Evolutionary conservation across 2,888 invertebrate species (phyloP), one percentile per base, ranked within the genome.

Genomic region (Cenopis cana): DNA sequence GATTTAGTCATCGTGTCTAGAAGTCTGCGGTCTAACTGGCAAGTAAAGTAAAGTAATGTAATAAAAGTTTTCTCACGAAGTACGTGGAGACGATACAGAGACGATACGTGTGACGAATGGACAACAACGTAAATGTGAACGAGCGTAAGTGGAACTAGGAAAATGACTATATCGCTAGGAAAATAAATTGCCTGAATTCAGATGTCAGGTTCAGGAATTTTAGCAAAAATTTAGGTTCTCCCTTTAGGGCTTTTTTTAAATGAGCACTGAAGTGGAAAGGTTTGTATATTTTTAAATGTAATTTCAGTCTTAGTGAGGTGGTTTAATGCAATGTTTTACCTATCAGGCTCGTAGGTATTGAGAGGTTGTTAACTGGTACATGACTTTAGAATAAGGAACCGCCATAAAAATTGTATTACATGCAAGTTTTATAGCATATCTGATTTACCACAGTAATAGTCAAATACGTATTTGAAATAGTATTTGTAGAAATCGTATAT

Each of bases 31-130:
- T 79, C 85, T 87, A 90, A 89, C 89, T 89, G 89, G 87, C 74
- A 77, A 76, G 78, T 78, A 77, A 77, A 81, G 85, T 84, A 87
- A 77, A 76, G 78, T 78, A 77, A 77, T 81, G 85, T 84, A 87
- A 89, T 89, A 89, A 88, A 89, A 90, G 85, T 89, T 90, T 86
- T 85, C 81, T 81, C 83, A 82, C 81, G 79, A 81, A 79, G 77
- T 82, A 90, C 90, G 90, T 91, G 90, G 85, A 81, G 73, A 74
- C 79, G 88, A 83, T 86, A 86, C 85, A 78, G 82, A 89, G 83
- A 83, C 81, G 82, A 80, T 86, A 90, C 91, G 89, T 89, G 90
- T 88, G 86, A 87, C 82, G 90, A 89, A 90, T 90, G 82, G 84
- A 83, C 82, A 86, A 89, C 79, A 81, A 80, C 76, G 74, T 17